A percentile compares a stretch with the other conserved stretches of the same genome.
Conservation (phyloP, 2,888 invertebrate species). For the Pseudoips prasinana region DNA sequence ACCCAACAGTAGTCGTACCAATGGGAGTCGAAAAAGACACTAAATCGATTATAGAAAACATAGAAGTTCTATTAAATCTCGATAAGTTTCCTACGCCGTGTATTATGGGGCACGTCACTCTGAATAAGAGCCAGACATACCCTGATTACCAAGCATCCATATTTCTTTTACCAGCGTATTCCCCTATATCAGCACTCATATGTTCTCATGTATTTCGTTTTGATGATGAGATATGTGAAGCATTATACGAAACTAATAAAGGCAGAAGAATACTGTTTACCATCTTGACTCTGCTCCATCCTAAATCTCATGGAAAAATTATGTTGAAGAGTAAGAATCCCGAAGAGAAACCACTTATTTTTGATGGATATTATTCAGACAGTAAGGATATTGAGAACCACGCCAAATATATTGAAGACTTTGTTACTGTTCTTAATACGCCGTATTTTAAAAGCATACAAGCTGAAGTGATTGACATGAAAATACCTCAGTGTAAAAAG, state of each 20-base stretch:
- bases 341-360: conserved; percentile 33
- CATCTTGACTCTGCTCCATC: conserved; percentile 34
- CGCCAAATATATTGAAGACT: conserved; percentile 32
- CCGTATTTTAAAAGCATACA: conserved; percentile 32
- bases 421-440: conserved; percentile 34
- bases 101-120: conserved; percentile 39
- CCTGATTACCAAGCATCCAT: conserved; percentile 48
- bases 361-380: conserved; percentile 33
- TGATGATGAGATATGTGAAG: conserved; percentile 32
- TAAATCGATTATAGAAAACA: conserved; percentile 23
- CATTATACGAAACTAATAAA: conserved; percentile 22
- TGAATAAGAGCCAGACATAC: conserved; percentile 35
- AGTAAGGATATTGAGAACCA: conserved; percentile 35
- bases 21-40: conserved; percentile 28
- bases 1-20: conserved; percentile 31
- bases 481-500: conserved; percentile 30
- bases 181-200: conserved; percentile 27
- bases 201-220: conserved; percentile 26
- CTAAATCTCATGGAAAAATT: conserved; percentile 44
- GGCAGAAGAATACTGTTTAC: conserved; percentile 24
- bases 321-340: conserved; percentile 36
- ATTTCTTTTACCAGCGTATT: conserved; percentile 30
- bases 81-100: conserved; percentile 36
- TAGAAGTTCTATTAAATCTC: conserved; percentile 24
- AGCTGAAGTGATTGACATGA: conserved; percentile 28